Percentiles rank a stretch among this genome's conserved stretches.
Evolutionary conservation across 2,888 invertebrate genomes (phyloP).

Genomic region (Tinea semifulvella): DNA sequence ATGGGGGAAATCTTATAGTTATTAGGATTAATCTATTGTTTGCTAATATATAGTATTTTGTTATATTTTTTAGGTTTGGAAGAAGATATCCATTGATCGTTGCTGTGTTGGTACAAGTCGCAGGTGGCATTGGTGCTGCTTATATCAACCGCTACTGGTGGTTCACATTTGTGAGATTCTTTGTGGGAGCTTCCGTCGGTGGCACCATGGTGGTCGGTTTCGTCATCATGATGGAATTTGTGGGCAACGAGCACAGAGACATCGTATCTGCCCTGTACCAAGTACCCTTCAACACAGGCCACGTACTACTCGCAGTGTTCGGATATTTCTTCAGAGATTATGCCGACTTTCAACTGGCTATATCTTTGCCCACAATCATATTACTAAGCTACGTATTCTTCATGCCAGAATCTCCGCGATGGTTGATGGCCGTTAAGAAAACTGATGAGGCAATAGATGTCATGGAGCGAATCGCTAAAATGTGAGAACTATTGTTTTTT

Average conservation of each 20-base stretch:
- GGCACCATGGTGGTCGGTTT: slow-evolving; percentile 80
- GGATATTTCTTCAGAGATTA: slow-evolving; percentile 73
- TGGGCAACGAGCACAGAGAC: slow-evolving; percentile 66
- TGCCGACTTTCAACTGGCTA: slow-evolving; percentile 71
- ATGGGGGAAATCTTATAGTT: too few relatives aligned
- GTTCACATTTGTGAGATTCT: slow-evolving; percentile 73
- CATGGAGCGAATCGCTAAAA: slow-evolving; percentile 71
- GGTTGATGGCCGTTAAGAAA: slow-evolving; percentile 76
- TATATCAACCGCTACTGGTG: slow-evolving; percentile 68
- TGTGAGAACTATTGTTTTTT: slow-evolving; percentile 32
- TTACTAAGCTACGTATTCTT: slow-evolving; percentile 73
- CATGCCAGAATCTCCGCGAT: slow-evolving; percentile 82
- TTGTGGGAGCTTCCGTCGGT: slow-evolving; percentile 78
- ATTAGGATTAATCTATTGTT: too few relatives aligned
- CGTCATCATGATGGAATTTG: slow-evolving; percentile 72
- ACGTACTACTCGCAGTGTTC: slow-evolving; percentile 69
- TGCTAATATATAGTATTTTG: neutral
- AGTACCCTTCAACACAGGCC: slow-evolving; percentile 74
- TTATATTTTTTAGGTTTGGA: slow-evolving; percentile 76
- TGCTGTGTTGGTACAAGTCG: slow-evolving; percentile 76
- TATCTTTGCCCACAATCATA: slow-evolving; percentile 67
- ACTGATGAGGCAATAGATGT: slow-evolving; percentile 71
- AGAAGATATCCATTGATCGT: slow-evolving; percentile 75
- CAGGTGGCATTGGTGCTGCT: slow-evolving; percentile 73
- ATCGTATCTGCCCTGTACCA: slow-evolving; percentile 72